Percentiles rank a stretch among this genome's conserved stretches.
Conservation (phyloP, 2,797 vertebrate genomes). For the Neopelma chrysocephalum region DNA sequence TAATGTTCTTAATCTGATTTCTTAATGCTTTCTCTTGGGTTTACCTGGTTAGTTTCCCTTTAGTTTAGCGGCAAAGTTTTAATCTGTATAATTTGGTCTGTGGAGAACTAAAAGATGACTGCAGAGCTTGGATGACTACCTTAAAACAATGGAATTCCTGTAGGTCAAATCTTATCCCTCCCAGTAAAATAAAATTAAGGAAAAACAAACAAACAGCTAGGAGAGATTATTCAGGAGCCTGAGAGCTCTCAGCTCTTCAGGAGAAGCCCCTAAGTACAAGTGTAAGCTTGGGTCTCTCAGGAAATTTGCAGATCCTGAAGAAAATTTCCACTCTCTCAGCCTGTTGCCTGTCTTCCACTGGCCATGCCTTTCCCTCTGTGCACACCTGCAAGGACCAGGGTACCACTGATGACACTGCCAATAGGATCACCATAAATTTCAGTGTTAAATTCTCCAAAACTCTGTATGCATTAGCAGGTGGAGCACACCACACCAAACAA, state of each 20-base stretch:
- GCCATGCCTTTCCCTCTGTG: neutral
- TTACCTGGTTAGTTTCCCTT: neutral
- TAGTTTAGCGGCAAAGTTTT: neutral
- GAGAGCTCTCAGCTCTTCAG: neutral
- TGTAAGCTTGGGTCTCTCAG: neutral
- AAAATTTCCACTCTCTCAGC: neutral
- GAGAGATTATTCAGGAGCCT: neutral
- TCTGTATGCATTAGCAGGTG: neutral
- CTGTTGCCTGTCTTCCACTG: neutral
- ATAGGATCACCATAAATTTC: neutral
- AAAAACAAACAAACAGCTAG: neutral
- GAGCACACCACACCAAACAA: accelerated
- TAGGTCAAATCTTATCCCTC: neutral
- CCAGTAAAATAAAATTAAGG: neutral
- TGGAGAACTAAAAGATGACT: neutral
- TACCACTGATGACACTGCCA: neutral
- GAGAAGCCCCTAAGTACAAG: neutral
- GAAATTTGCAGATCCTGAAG: neutral
- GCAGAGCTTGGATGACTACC: neutral
- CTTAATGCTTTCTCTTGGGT: neutral
- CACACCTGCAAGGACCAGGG: neutral
- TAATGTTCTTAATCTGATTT: neutral
- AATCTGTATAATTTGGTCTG: neutral
- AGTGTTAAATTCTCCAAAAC: neutral
- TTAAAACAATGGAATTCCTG: neutral